Evolutionary conservation across 2,888 invertebrate genomes (phyloP).

Genomic region (Rhorus exstirpatorius): DNA sequence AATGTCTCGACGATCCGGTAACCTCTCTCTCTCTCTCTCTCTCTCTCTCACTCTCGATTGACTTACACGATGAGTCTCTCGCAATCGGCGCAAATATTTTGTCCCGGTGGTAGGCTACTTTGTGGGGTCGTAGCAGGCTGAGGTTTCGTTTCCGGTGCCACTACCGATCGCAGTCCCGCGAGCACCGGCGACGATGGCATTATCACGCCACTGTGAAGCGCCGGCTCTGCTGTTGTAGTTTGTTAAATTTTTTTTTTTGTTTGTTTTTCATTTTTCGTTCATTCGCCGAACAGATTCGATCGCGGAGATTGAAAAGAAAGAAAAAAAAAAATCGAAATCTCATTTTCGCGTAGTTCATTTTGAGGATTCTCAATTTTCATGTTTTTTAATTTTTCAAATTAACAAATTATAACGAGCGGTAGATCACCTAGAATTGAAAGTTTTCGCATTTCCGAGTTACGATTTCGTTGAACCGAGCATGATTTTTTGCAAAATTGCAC

Average conservation of each 20-base stretch:
- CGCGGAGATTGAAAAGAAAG: neutral
- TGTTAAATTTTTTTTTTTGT: conserved; percentile 45
- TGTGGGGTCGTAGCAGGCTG: conserved; percentile 88
- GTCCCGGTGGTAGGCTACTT: conserved; percentile 92
- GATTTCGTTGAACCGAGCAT: too few species aligned
- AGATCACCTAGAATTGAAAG: too few species aligned
- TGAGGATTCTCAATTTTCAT: neutral
- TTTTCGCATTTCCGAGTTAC: too few species aligned
- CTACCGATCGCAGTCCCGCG: conserved; percentile 90
- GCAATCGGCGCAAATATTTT: conserved; percentile 98
- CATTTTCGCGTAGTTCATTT: neutral
- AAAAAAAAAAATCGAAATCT: neutral
- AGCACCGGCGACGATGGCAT: conserved; percentile 86
- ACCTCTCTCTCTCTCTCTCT: too few species aligned
- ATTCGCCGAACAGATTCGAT: neutral
- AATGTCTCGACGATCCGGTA: conserved; percentile 67
- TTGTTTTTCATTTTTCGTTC: conserved; percentile 1
- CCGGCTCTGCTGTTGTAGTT: conserved; percentile 84
- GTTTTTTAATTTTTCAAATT: too few species aligned
- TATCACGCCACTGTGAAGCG: conserved; percentile 85
- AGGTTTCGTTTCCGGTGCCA: conserved; percentile 89
- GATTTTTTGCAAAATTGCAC: too few species aligned
- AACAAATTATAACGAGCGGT: too few species aligned
- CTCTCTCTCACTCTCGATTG: too few species aligned
- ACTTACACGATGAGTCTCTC: conserved; percentile 99